phyloP scores from a whole-genome alignment of 2,797 vertebrate genomes.

The Peromyscus eremicus region DNA sequence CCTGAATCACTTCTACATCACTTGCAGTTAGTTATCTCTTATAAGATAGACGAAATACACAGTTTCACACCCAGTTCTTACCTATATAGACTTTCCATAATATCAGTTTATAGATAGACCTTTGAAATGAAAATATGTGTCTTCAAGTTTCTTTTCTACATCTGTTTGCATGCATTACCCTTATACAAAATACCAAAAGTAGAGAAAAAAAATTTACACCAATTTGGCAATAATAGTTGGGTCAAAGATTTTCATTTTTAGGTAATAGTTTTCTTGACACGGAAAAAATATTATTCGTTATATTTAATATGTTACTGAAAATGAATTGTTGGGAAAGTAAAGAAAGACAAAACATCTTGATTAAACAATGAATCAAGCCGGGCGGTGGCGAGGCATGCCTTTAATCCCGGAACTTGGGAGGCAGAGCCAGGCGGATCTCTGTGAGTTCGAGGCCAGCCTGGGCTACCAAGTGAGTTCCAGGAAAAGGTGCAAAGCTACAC shows the following conservation, averaged over 20 bases:
- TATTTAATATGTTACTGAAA: slow-evolving; percentile 38
- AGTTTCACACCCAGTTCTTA: background rate
- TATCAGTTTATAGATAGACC: background rate
- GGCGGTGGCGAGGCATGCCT: too few relatives aligned
- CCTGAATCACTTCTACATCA: background rate
- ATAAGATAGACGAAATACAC: background rate
- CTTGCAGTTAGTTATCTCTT: background rate
- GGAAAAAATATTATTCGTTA: background rate
- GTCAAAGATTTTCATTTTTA: background rate
- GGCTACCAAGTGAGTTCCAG: too few relatives aligned
- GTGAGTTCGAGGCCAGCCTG: too few relatives aligned
- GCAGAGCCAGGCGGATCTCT: too few relatives aligned
- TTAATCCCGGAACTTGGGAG: too few relatives aligned
- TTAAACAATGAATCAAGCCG: background rate
- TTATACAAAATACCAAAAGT: background rate
- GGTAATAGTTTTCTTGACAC: background rate
- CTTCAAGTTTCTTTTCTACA: background rate
- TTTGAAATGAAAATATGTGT: background rate
- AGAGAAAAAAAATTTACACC: background rate
- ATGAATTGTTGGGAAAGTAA: background rate
- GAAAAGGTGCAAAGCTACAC: too few relatives aligned
- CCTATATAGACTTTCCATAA: background rate
- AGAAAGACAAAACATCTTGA: background rate
- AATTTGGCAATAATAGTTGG: background rate
- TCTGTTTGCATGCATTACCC: background rate